These are phyloP conservation scores for Axea sp. DNA, from an alignment of 2,888 invertebrate genomes.

Conservation along the genomic window DNA sequence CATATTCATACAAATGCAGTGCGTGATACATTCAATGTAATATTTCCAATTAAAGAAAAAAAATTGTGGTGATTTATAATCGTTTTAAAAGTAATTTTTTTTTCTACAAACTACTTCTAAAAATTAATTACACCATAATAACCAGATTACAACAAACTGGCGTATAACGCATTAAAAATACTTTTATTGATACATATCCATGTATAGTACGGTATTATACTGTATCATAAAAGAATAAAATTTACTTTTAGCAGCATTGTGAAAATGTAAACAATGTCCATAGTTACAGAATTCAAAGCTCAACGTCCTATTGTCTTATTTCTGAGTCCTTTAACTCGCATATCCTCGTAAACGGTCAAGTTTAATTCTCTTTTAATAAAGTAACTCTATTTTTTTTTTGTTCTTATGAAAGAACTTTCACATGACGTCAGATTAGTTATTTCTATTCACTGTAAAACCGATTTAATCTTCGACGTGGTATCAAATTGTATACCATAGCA, in stretches of 20 bases:
- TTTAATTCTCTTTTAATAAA: slow-evolving; percentile 38
- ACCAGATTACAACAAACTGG: too few species aligned
- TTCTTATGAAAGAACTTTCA: slow-evolving; percentile 13
- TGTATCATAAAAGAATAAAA: slow-evolving; percentile 31
- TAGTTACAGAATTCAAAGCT: slow-evolving; percentile 43
- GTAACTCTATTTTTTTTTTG: slow-evolving; percentile 28
- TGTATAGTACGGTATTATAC: slow-evolving; percentile 6
- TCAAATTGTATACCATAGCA: too few species aligned
- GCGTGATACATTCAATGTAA: too few species aligned
- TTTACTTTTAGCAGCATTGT: slow-evolving; percentile 33
- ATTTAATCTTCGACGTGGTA: too few species aligned
- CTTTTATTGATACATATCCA: slow-evolving; percentile 14
- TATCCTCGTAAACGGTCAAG: slow-evolving; percentile 46
- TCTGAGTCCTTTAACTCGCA: slow-evolving; percentile 25
- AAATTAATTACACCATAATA: too few species aligned
- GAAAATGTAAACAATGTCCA: slow-evolving; percentile 45
- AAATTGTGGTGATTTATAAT: too few species aligned
- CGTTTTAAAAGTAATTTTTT: too few species aligned
- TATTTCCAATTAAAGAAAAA: too few species aligned
- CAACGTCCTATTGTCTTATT: slow-evolving; percentile 36
- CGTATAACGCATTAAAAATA: background rate
- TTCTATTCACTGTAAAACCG: too few species aligned
- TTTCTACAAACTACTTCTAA: too few species aligned
- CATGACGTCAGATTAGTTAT: too few species aligned
- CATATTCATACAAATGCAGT: too few species aligned